phyloP scores from a whole-genome alignment of 2,888 invertebrate species.

The Crepidodera aurea region DNA sequence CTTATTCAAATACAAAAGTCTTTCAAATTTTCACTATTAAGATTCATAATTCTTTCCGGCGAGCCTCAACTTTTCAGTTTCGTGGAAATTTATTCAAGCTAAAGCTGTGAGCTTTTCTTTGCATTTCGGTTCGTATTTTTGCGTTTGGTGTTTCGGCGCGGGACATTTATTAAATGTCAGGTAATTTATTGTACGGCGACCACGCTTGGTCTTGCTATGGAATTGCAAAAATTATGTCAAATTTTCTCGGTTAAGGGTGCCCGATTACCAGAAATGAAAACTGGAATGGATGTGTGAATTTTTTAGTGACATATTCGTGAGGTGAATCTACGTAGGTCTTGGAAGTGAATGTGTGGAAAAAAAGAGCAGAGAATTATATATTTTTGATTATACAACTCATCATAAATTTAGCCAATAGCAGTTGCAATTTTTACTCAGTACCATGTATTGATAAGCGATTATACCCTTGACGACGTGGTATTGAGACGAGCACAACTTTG shows the following conservation, averaged over 20 bases:
- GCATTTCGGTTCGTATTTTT: slow-evolving; percentile 34
- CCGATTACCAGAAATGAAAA: slow-evolving; percentile 23
- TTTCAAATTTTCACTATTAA: slow-evolving; percentile 32
- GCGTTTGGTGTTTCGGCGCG: slow-evolving; percentile 27
- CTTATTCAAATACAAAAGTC: slow-evolving; percentile 14
- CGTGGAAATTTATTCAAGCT: slow-evolving; percentile 34
- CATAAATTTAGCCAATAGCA: too few species aligned
- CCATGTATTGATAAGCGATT: too few species aligned
- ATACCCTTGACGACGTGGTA: too few species aligned
- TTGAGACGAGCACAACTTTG: too few species aligned
- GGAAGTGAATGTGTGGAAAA: too few species aligned
- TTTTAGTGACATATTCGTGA: too few species aligned
- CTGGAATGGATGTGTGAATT: slow-evolving; percentile 17
- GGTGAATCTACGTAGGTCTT: too few species aligned
- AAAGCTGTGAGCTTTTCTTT: slow-evolving; percentile 30
- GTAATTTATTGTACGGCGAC: slow-evolving; percentile 31
- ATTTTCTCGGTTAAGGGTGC: slow-evolving; percentile 12
- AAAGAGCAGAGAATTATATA: too few species aligned
- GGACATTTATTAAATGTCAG: slow-evolving; percentile 36
- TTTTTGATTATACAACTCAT: too few species aligned
- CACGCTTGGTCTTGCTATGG: slow-evolving; percentile 9
- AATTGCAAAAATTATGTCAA: slow-evolving; percentile 30
- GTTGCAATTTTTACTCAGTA: too few species aligned
- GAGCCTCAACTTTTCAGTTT: slow-evolving; percentile 31
- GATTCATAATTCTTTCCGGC: slow-evolving; percentile 36